Evolutionary conservation across 2,113 vertebrate genomes (phyloP).

Genomic region (Pelobates fuscus): DNA sequence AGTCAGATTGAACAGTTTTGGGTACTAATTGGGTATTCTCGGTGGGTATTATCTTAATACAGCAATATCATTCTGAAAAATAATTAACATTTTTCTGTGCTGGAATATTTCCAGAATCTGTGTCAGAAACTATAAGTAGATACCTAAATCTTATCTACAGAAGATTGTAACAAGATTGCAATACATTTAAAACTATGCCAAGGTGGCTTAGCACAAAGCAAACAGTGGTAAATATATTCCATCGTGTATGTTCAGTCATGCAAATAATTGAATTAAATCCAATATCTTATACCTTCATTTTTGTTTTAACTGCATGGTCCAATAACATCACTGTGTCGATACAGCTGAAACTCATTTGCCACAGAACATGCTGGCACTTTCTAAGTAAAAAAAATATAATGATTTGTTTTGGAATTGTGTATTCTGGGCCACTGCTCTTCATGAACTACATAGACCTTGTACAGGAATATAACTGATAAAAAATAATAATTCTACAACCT

Average conservation of each 20-base stretch:
- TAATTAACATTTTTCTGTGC: too few species aligned
- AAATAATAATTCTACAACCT: too few species aligned
- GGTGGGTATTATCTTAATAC: too few species aligned
- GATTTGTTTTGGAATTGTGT: conserved; percentile 43
- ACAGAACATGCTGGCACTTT: too few species aligned
- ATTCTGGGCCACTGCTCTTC: conserved; percentile 42
- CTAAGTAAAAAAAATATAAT: too few species aligned
- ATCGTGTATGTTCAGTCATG: conserved; percentile 32
- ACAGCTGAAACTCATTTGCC: conserved; percentile 46
- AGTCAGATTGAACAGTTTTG: too few species aligned
- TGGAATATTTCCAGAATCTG: too few species aligned
- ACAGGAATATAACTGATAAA: too few species aligned
- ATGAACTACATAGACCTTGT: too few species aligned
- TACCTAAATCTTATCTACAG: neutral
- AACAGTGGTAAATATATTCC: conserved; percentile 23
- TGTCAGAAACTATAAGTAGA: neutral
- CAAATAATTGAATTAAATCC: conserved; percentile 47
- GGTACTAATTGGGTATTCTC: too few species aligned
- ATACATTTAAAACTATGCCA: conserved; percentile 16
- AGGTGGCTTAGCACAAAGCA: conserved; percentile 3
- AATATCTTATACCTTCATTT: conserved; percentile 37
- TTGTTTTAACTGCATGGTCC: conserved; percentile 36
- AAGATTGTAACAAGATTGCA: neutral
- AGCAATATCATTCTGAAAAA: too few species aligned
- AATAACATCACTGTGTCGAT: conserved; percentile 30